These are phyloP conservation scores for Tetramorium parvispinum DNA, from an alignment of 1,140 invertebrate species.

Conservation along the genomic window DNA sequence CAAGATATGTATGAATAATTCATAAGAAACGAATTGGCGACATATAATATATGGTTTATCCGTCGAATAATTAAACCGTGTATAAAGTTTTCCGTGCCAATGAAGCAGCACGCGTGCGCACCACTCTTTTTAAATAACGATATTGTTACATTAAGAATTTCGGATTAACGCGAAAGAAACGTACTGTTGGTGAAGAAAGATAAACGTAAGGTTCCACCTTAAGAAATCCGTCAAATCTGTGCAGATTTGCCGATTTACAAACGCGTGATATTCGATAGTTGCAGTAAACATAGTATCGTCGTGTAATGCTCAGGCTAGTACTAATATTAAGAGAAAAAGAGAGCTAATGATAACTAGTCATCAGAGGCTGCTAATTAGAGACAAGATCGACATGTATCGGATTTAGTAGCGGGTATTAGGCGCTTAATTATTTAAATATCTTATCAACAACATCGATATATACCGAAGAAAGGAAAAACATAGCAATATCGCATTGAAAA, in stretches of 20 bases:
- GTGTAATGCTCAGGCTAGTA: constrained; percentile 83
- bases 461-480: background rate
- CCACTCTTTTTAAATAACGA: constrained; percentile 5
- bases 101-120: background rate
- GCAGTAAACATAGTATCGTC: constrained; percentile 60
- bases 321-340: constrained; percentile 72
- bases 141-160: constrained; percentile 36
- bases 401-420: constrained; percentile 75
- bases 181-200: background rate
- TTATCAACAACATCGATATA: constrained; percentile 37
- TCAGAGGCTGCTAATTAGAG: constrained; percentile 84
- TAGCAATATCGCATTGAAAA: constrained; percentile 18
- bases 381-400: constrained; percentile 78
- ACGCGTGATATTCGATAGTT: constrained; percentile 46
- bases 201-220: background rate
- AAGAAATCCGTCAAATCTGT: background rate
- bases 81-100: constrained; percentile 30
- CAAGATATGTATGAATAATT: constrained; percentile 5
- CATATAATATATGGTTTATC: background rate
- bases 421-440: constrained; percentile 69
- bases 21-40: background rate
- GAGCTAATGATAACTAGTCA: constrained; percentile 83
- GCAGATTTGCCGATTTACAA: constrained; percentile 2
- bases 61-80: constrained; percentile 1
- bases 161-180: background rate